Evolutionary conservation across 2,888 invertebrate genomes (phyloP).

Genomic region (Ormyrus nitidulus): DNA sequence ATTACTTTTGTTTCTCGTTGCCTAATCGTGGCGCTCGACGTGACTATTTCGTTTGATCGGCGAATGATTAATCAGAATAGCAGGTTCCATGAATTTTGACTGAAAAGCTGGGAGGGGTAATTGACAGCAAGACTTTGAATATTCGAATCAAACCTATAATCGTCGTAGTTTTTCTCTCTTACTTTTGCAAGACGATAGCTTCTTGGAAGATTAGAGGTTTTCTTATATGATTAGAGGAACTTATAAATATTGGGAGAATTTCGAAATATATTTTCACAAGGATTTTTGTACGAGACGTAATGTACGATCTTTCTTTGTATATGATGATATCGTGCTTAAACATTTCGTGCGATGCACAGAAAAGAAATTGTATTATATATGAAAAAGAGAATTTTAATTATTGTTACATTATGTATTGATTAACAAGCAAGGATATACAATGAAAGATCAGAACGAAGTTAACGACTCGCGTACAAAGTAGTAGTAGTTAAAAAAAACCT

Average conservation of each 20-base stretch:
- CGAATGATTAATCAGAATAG: conserved; percentile 10
- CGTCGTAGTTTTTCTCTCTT: conserved; percentile 25
- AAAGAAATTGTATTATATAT: too few relatives aligned
- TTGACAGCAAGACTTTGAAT: conserved; percentile 27
- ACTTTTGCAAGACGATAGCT: conserved; percentile 14
- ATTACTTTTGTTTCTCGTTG: conserved; percentile 11
- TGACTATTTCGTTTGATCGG: background rate
- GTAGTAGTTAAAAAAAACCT: conserved; percentile 22
- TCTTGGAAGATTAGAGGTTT: background rate
- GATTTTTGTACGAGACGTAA: conserved; percentile 6
- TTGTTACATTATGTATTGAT: conserved; percentile 4
- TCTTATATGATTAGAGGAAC: conserved; percentile 14
- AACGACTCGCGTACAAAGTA: conserved; percentile 45
- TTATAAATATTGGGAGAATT: conserved; percentile 1
- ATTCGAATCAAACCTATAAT: conserved; percentile 39
- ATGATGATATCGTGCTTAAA: background rate
- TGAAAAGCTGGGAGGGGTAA: conserved; percentile 19
- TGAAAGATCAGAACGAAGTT: conserved; percentile 26
- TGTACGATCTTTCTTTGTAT: conserved; percentile 15
- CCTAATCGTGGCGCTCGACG: background rate
- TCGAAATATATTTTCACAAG: conserved; percentile 1
- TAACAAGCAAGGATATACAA: background rate
- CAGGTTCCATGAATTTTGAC: conserved; percentile 28
- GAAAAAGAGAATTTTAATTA: background rate
- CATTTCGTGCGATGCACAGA: background rate